These are phyloP conservation scores for Ridgeia piscesae DNA, from an alignment of 1,140 invertebrate species.

Conservation along the genomic window DNA sequence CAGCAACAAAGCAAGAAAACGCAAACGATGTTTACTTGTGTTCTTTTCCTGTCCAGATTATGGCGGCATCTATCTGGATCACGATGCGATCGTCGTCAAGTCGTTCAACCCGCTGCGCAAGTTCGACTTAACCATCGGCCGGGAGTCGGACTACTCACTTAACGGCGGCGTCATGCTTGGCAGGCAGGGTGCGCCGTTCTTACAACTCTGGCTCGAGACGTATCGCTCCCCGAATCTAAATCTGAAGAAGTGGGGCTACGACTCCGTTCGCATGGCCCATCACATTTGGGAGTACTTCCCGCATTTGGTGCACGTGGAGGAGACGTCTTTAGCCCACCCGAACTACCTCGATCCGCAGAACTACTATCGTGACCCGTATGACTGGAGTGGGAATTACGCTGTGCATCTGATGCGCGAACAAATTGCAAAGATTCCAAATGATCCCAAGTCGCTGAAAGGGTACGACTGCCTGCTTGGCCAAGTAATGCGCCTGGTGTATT, in stretches of 20 bases:
- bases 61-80: constrained; percentile 23
- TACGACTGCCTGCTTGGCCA: background rate
- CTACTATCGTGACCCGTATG: background rate
- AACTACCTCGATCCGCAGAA: background rate
- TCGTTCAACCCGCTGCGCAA: constrained; percentile 19
- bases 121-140: background rate
- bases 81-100: constrained; percentile 19
- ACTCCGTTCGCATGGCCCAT: background rate
- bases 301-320: constrained; percentile 23
- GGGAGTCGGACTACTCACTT: background rate
- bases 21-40: background rate
- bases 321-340: background rate
- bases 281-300: constrained; percentile 2
- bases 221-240: background rate
- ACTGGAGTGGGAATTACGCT: background rate
- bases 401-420: background rate
- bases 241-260: background rate
- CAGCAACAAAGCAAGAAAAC: too few species aligned
- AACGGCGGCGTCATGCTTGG: constrained; percentile 3
- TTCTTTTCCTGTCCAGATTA: constrained; percentile 8
- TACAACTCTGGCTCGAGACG: constrained; percentile 17
- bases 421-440: background rate
- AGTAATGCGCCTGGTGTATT: background rate
- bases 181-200: constrained; percentile 12
- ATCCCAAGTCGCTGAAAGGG: background rate